Base-by-base conservation (phyloP, 1,140 invertebrate species). In the Drosophila miranda region DNA sequence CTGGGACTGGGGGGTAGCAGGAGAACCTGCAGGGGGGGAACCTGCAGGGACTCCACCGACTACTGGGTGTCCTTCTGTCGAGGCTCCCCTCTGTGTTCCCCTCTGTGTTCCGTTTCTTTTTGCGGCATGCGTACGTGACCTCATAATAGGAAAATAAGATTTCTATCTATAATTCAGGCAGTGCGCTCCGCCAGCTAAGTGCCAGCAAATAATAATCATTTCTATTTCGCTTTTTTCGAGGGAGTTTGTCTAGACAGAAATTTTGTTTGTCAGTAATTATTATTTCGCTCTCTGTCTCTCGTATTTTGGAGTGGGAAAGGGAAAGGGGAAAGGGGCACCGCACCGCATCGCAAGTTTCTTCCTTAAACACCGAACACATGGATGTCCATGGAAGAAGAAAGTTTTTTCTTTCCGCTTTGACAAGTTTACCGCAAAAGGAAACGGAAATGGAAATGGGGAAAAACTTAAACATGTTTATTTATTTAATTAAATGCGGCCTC, bases 81-180 rank as follows among this genome's bases (percentile, higher is more conserved):
- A 3, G 0, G 34, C 9, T 1, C 3, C 3, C 0, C 3, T 4
- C 11, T 16, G 16, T 16, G 2, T 2, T 13, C 34, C 34, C 34
- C 34, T 13, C 34, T 38, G 41, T 61, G 11, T 26, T 48, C 21
- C 14, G 43, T 28, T 56, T 54, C 43, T 19, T 28, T 44, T n/a
- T 59, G 51, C 50, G 58, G 45, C 72, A 50, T 58, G 78, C 78
- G 82, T 86, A 86, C 81, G 81, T 86, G 81, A 86, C 82, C 81
- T 78, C 77, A 81, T 87, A 87, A 81, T 81, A 78, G 73, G 61
- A 71, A 81, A 86, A 84, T 75, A 86, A 87, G 81, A 86, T 86
- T 86, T 87, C 69, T 87, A 86, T 86, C 81, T 86, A 86, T 75
- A 86, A 86, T 87, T 87, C 81, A 71, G 69, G 55, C 68, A 14